Conservation (phyloP, 2,113 vertebrate species). For the Empidonax alnorum region DNA sequence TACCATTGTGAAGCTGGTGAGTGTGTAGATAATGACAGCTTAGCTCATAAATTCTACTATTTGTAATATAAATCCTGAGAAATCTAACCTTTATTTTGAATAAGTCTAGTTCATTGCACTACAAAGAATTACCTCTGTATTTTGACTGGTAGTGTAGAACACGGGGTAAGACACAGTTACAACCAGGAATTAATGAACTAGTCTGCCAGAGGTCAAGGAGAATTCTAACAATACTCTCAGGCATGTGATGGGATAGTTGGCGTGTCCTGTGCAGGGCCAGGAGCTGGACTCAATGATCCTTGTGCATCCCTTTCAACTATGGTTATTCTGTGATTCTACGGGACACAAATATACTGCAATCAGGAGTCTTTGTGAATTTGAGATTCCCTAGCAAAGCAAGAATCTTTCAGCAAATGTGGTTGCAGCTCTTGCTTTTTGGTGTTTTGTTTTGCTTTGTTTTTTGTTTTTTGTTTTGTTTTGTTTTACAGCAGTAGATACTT, state of each 20-base stretch:
- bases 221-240: neutral
- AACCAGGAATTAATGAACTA: neutral
- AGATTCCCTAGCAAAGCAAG: neutral
- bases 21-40: neutral
- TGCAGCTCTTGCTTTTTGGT: neutral
- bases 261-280: neutral
- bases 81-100: neutral
- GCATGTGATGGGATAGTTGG: too few species aligned
- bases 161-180: neutral
- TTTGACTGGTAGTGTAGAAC: neutral
- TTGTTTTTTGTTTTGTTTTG: neutral
- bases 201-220: neutral
- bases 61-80: neutral
- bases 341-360: neutral
- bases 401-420: neutral
- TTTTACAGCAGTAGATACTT: neutral
- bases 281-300: neutral
- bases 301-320: neutral
- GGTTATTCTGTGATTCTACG: too few species aligned
- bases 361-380: neutral
- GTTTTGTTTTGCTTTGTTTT: too few species aligned
- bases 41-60: neutral
- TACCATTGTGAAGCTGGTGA: neutral
- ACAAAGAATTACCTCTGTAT: neutral
- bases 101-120: neutral